Conservation (phyloP, 2,797 vertebrate genomes). For the Mormyrops boulengeri region DNA sequence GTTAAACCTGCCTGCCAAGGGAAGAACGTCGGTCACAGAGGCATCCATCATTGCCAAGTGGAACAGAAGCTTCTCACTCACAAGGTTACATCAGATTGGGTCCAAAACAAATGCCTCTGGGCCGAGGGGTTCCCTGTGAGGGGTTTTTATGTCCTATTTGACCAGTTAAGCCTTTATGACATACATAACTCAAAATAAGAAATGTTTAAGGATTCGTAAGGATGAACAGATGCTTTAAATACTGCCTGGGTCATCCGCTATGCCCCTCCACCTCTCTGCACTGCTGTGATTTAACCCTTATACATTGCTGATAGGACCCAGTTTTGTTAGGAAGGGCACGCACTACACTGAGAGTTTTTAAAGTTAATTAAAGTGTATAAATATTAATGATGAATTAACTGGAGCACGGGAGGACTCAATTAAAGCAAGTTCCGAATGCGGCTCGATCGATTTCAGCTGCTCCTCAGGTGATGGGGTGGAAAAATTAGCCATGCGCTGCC, state of each 20-base stretch:
- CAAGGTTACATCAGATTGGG: not conserved
- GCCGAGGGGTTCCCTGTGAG: not conserved
- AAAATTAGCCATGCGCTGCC: not conserved
- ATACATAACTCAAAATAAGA: not conserved
- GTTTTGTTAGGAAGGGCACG: not conserved
- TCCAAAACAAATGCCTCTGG: not conserved
- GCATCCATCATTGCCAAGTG: not conserved
- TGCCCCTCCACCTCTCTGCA: not conserved
- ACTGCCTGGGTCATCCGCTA: not conserved
- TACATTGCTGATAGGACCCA: not conserved
- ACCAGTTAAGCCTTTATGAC: not conserved
- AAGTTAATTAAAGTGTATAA: constrained; percentile 9
- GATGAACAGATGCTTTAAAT: not conserved
- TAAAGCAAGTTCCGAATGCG: not conserved
- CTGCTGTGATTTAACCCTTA: not conserved
- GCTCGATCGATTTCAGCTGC: not conserved
- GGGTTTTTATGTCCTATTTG: not conserved
- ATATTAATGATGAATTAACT: constrained; percentile 13
- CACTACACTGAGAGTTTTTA: not conserved
- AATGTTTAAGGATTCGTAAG: not conserved
- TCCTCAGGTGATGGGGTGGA: not conserved
- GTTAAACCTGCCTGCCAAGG: not conserved
- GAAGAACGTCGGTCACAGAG: not conserved
- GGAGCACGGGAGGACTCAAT: not conserved
- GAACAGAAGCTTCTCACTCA: not conserved